Conservation (phyloP, 2,888 invertebrate species). For the Eupithecia dodoneata region DNA sequence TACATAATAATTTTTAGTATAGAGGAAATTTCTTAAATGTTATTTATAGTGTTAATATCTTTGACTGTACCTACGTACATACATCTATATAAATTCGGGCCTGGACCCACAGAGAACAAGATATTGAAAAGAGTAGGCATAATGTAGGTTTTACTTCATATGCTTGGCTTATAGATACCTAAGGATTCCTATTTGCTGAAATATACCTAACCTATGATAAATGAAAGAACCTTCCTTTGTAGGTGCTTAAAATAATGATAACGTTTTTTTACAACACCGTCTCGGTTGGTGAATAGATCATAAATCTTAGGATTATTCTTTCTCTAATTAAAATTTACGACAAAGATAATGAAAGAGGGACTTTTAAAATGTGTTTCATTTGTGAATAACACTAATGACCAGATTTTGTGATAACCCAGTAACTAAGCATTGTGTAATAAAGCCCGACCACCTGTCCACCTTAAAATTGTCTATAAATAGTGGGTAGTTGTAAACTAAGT, state of each 20-base stretch:
- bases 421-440: slow-evolving; percentile 13
- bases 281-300: slow-evolving; percentile 3
- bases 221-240: background rate
- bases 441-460: background rate
- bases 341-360: slow-evolving; percentile 19
- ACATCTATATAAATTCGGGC: background rate
- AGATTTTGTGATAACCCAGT: slow-evolving; percentile 22
- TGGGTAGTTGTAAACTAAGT: background rate
- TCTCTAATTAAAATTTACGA: slow-evolving; percentile 34
- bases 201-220: background rate
- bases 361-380: slow-evolving; percentile 14
- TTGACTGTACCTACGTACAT: background rate
- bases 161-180: background rate
- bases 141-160: background rate
- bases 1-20: background rate
- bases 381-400: slow-evolving; percentile 23
- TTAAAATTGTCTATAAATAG: background rate
- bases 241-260: background rate
- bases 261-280: slow-evolving; percentile 7
- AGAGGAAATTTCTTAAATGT: background rate
- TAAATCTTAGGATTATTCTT: slow-evolving; percentile 27
- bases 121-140: background rate
- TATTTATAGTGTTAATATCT: background rate
- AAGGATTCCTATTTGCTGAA: background rate
- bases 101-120: background rate